phyloP scores from a whole-genome alignment of 2,797 vertebrate species.

The Darevskia mixta region DNA sequence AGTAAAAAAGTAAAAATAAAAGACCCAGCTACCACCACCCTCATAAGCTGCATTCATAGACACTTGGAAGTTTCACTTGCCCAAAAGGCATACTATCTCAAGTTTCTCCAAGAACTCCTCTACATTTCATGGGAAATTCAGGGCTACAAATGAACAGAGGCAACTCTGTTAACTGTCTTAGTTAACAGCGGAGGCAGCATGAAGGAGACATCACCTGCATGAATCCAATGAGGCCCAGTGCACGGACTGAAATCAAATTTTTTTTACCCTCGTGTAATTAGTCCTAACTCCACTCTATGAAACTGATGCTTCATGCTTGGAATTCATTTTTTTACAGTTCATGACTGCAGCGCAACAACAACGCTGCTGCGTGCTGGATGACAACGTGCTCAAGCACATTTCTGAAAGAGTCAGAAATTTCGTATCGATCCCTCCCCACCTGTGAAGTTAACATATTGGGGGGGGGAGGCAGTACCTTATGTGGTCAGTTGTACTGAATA shows the following conservation, averaged over 20 bases:
- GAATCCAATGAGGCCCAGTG: background rate
- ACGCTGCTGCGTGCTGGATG: background rate
- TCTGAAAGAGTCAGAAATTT: background rate
- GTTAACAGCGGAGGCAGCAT: background rate
- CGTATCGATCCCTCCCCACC: background rate
- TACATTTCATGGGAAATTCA: background rate
- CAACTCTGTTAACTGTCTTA: too few relatives aligned
- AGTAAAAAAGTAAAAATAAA: background rate
- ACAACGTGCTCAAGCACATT: background rate
- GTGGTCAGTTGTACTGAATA: background rate
- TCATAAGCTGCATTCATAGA: background rate
- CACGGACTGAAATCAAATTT: background rate
- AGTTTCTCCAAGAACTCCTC: background rate
- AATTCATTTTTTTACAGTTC: conserved; percentile 31
- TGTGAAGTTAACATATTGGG: background rate
- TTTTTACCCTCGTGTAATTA: background rate
- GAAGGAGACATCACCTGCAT: background rate
- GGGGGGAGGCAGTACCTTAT: background rate
- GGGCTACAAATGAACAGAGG: background rate
- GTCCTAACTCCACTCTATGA: conserved; percentile 21
- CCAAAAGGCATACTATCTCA: background rate
- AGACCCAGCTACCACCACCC: background rate
- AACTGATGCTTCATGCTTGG: conserved; percentile 1
- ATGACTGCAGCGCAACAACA: background rate
- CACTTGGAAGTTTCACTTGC: background rate